Evolutionary conservation across 2,888 invertebrate species (phyloP), one percentile per base, ranked within the genome.

Genomic region (Drosophila prolongata): DNA sequence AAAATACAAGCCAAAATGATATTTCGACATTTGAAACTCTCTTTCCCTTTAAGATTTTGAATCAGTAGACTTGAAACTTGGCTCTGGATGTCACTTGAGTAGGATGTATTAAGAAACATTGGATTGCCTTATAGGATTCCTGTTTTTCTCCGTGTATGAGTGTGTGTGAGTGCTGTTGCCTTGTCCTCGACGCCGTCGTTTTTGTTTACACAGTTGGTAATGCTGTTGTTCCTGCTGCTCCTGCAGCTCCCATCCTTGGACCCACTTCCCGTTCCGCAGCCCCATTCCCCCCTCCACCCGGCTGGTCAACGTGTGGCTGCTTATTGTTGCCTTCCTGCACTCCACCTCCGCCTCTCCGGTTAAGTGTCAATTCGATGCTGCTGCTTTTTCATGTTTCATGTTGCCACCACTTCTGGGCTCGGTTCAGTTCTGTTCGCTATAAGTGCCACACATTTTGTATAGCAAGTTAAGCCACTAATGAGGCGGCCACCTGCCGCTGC

Each of bases 401-500:
- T 57, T 76, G 79, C 67, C 77, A 73, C 73, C 62, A 49, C 61
- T 61, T 62, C 62, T 46, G 61, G 14, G 38, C 46, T 38, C 65
- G 16, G 68, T 35, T 66, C 68, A 46, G 66, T 55, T 72, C 69
- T 76, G 79, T 71, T 79, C 72, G 87, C 87, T 76, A 81, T 84
- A 82, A 89, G 81, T 85, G 85, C 85, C 79, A 79, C 89, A 87
- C 89, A 87, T 84, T 85, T 80, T 89, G 87, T 89, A 76, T 71
- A 78, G 64, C 77, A 76, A 89, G 76, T 77, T 87, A 83, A 79
- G 89, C 89, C 89, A 85, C 85, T 85, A 85, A 85, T 85, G 85
- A 85, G 85, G 67, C 79, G 75, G 82, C 87, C 85, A 84, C 84
- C 84, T 84, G 84, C 87, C 89, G 84, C 80, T 84, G 84, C 87